phyloP scores from a whole-genome alignment of 2,113 vertebrate species.

The Dunckerocampus dactyliophorus region DNA sequence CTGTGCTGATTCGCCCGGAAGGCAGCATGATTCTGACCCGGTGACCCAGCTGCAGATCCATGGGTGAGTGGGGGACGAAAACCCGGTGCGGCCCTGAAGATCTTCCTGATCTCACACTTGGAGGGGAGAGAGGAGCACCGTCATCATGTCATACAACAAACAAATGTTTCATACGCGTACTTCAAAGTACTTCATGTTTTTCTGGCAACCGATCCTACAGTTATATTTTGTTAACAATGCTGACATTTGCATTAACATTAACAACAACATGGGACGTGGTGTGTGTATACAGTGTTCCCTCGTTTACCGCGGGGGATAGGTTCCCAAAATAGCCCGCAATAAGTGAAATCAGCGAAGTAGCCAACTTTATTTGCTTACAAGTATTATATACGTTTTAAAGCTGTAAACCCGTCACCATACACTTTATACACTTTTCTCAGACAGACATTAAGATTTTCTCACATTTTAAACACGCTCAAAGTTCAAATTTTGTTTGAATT shows the following conservation, averaged over 20 bases:
- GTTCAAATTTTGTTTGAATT: too few species aligned
- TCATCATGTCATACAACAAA: background rate
- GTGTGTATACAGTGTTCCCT: background rate
- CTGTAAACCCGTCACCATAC: too few species aligned
- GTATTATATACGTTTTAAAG: too few species aligned
- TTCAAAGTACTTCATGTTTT: background rate
- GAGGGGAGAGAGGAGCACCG: background rate
- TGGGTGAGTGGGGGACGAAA: slow-evolving; percentile 72
- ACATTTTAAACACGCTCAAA: too few species aligned
- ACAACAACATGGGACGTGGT: background rate
- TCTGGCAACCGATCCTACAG: too few species aligned
- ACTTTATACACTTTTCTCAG: too few species aligned
- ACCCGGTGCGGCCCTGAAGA: slow-evolving; percentile 47
- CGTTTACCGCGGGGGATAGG: too few species aligned
- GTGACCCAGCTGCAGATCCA: slow-evolving; percentile 74
- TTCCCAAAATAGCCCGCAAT: too few species aligned
- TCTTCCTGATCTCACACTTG: slow-evolving; percentile 47
- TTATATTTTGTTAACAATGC: background rate
- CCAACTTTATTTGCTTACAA: too few species aligned
- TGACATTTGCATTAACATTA: too few species aligned
- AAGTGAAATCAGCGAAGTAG: too few species aligned
- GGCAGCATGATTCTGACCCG: slow-evolving; percentile 71
- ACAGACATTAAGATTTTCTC: too few species aligned
- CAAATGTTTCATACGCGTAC: background rate
- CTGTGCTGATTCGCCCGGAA: slow-evolving; percentile 69